Evolutionary conservation across 1,140 invertebrate genomes (phyloP).

Genomic region (Whitmania pigra): DNA sequence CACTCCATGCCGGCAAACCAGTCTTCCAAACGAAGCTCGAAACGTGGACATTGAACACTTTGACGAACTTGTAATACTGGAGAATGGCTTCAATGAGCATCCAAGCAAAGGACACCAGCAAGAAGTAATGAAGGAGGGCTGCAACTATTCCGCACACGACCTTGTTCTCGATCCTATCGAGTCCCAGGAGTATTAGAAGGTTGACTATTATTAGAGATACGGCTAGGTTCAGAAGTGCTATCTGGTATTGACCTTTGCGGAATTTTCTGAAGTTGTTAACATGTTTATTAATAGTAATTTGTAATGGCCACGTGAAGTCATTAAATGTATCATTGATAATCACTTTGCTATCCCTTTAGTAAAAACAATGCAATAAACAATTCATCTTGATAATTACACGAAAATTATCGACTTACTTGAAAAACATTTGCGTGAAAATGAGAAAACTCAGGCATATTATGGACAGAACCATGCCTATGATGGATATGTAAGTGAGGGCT

Average conservation of each 20-base stretch:
- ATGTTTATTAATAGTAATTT: no score
- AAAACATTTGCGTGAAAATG: conserved; percentile 36
- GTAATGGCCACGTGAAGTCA: no score
- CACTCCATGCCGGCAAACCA: conserved; percentile 42
- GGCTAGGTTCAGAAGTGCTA: conserved; percentile 36
- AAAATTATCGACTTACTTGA: conserved; percentile 31
- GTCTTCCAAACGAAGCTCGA: conserved; percentile 41
- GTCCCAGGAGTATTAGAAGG: conserved; percentile 33
- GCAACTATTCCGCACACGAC: conserved; percentile 36
- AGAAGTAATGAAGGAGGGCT: conserved; percentile 42
- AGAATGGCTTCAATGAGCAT: conserved; percentile 45
- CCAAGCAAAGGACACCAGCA: conserved; percentile 44
- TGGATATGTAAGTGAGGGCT: conserved; percentile 34
- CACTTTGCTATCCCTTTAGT: no score
- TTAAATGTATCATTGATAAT: no score
- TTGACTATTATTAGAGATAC: conserved; percentile 33
- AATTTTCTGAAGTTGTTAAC: conserved; percentile 31
- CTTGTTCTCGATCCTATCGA: conserved; percentile 31
- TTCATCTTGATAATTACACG: no score
- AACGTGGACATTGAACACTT: conserved; percentile 44
- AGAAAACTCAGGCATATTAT: conserved; percentile 34
- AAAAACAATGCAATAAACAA: no score
- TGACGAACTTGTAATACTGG: conserved; percentile 45
- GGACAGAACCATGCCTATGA: conserved; percentile 36
- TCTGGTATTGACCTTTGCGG: conserved; percentile 35